These are phyloP conservation scores for Acanthosepion pharaonis DNA, from an alignment of 2,888 invertebrate genomes.

Conservation along the genomic window DNA sequence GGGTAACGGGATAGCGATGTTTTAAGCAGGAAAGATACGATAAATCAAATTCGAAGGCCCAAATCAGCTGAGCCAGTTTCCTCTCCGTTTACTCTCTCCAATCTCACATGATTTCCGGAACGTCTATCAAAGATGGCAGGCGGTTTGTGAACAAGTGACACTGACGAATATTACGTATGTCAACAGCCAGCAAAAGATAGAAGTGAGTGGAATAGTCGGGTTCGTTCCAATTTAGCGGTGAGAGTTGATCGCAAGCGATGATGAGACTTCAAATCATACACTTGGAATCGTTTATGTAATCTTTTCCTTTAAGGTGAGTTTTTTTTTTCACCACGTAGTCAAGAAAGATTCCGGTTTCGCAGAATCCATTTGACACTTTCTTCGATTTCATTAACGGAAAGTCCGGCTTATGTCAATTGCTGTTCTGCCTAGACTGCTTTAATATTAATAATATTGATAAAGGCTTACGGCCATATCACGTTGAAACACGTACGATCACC, in stretches of 20 bases:
- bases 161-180: slow-evolving; percentile 9
- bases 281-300: background rate
- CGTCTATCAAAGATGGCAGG: slow-evolving; percentile 1
- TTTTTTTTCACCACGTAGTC: background rate
- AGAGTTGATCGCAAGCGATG: background rate
- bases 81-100: background rate
- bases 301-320: background rate
- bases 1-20: background rate
- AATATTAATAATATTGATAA: too few species aligned
- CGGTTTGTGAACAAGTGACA: background rate
- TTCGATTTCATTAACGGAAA: background rate
- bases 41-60: background rate
- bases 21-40: background rate
- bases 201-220: background rate
- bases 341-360: background rate
- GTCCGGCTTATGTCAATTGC: background rate
- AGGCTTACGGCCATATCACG: too few species aligned
- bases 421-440: too few species aligned
- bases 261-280: background rate
- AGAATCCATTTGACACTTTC: background rate
- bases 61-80: background rate
- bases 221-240: background rate
- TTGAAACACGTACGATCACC: too few species aligned
- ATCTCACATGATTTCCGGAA: slow-evolving; percentile 33
- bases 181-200: background rate